phyloP scores from a whole-genome alignment of 2,797 vertebrate species.

The Etheostoma perlongum region DNA sequence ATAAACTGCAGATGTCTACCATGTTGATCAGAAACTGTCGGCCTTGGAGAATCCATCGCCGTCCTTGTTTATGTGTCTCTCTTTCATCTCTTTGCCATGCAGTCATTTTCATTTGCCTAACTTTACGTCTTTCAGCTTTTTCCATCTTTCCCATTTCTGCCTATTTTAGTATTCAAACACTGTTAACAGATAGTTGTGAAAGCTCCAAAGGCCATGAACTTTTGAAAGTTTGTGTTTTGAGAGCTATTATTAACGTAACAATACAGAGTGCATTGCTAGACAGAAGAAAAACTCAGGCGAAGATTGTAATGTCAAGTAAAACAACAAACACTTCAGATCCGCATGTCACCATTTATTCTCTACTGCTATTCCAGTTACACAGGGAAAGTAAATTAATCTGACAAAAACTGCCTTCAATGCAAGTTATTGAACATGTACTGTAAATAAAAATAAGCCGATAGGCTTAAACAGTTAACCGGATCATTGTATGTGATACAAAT shows the following conservation, averaged over 20 bases:
- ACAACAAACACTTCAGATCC: conserved; percentile 43
- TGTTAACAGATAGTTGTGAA: not conserved
- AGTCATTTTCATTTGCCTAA: conserved; percentile 20
- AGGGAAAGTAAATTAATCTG: not conserved
- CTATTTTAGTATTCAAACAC: conserved; percentile 13
- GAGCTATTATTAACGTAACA: conserved; percentile 43
- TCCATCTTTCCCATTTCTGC: not conserved
- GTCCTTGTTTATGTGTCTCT: conserved; percentile 21
- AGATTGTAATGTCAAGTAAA: conserved; percentile 32
- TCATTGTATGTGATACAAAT: not conserved
- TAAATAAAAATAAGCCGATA: not conserved
- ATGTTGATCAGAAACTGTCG: conserved; percentile 18
- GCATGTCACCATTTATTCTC: not conserved
- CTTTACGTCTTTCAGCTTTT: conserved; percentile 7
- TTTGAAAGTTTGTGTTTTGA: conserved; percentile 30
- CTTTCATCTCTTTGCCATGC: conserved; percentile 27
- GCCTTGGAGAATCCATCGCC: conserved; percentile 16
- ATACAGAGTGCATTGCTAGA: conserved; percentile 63
- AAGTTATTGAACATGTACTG: not conserved
- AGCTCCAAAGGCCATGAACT: conserved; percentile 9
- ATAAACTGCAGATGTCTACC: conserved; percentile 31
- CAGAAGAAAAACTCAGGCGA: conserved; percentile 26
- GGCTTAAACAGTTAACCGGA: not conserved
- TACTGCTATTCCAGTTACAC: not conserved
- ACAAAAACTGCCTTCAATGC: not conserved